phyloP scores from a whole-genome alignment of 2,888 invertebrate species.

The Drosophila aldrichi region DNA sequence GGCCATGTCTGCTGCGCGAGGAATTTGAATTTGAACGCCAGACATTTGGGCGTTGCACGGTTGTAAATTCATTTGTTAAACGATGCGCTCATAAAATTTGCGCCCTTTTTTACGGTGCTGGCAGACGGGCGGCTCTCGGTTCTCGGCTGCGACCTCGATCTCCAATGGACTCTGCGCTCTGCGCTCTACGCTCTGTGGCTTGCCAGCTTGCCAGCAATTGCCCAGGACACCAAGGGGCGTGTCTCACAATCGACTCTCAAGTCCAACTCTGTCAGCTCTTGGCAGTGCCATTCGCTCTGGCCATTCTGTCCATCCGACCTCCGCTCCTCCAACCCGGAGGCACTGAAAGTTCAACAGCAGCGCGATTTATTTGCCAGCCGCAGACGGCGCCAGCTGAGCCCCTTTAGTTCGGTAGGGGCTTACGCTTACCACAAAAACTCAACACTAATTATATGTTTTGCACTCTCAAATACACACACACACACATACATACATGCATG shows the following conservation, averaged over 20 bases:
- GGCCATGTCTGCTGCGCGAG: constrained; percentile 45
- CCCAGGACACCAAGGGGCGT: constrained; percentile 69
- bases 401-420: constrained; percentile 38
- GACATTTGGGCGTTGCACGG: constrained; percentile 86
- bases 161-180: constrained; percentile 23
- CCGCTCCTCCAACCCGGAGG: constrained; percentile 52
- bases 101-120: constrained; percentile 65
- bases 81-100: constrained; percentile 85
- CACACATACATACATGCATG: constrained; percentile 7
- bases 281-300: constrained; percentile 71
- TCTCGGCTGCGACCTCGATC: constrained; percentile 22
- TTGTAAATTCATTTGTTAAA: constrained; percentile 86
- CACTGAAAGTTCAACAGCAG: constrained; percentile 81
- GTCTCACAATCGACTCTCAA: constrained; percentile 53
- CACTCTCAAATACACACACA: constrained; percentile 37
- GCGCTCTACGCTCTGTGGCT: constrained; percentile 23
- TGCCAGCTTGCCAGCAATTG: constrained; percentile 46
- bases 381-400: constrained; percentile 75
- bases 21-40: constrained; percentile 85
- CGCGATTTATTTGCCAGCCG: constrained; percentile 83
- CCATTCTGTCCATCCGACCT: constrained; percentile 43
- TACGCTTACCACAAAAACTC: constrained; percentile 57
- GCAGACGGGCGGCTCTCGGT: constrained; percentile 4
- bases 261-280: constrained; percentile 53
- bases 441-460: constrained; percentile 71